These are phyloP conservation scores for Dicaeum eximium DNA, from an alignment of 2,113 vertebrate genomes.

Conservation along the genomic window DNA sequence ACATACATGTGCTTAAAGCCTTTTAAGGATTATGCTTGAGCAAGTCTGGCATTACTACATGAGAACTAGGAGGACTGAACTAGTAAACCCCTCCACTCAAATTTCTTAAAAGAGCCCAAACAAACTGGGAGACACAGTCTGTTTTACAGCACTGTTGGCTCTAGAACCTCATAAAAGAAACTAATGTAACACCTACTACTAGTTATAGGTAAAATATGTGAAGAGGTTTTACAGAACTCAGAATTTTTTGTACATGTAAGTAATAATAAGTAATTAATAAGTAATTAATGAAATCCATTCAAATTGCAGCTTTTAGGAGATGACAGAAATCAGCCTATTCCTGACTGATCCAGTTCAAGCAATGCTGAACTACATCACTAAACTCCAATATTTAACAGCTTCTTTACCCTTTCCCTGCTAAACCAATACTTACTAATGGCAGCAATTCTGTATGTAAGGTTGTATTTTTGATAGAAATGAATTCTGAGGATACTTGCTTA, in stretches of 20 bases:
- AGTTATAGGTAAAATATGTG: neutral
- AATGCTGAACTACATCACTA: neutral
- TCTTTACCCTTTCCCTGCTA: neutral
- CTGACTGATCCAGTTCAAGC: neutral
- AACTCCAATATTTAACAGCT: neutral
- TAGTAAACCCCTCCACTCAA: neutral
- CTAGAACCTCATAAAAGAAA: neutral
- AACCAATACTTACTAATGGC: neutral
- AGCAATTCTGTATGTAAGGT: neutral
- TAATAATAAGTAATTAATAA: neutral
- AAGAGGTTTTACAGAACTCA: neutral
- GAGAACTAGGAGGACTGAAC: neutral
- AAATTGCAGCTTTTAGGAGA: neutral
- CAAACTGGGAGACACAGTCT: neutral
- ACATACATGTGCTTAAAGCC: neutral
- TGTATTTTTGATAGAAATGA: neutral
- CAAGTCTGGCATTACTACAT: neutral
- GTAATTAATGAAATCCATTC: neutral
- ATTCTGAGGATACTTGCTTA: neutral
- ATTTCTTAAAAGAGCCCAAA: neutral
- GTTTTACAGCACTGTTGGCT: neutral
- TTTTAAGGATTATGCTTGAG: neutral
- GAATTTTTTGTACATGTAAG: neutral
- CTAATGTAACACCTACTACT: accelerated
- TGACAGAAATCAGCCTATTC: neutral